Percentiles rank a stretch among this genome's conserved stretches.
Conservation (phyloP, 2,113 vertebrate species). For the Halichoeres trimaculatus region DNA sequence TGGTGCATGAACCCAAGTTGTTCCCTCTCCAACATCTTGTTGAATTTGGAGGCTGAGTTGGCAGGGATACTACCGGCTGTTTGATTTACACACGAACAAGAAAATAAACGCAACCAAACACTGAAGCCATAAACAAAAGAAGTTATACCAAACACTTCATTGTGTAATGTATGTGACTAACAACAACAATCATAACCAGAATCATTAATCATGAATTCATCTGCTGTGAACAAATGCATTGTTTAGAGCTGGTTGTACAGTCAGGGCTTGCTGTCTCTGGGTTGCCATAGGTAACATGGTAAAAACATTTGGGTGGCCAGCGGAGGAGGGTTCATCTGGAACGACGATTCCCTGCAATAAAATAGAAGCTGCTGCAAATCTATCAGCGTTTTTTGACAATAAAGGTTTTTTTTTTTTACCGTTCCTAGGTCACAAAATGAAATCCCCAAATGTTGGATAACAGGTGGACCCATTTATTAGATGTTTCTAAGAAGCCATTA, state of each 20-base stretch:
- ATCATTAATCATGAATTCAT: constrained; percentile 31
- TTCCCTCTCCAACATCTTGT: constrained; percentile 38
- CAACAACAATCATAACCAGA: constrained; percentile 37
- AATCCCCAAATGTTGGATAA: constrained; percentile 38
- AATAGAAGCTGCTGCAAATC: constrained; percentile 34
- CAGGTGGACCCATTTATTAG: constrained; percentile 31
- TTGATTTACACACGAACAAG: constrained; percentile 39
- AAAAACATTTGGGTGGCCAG: constrained; percentile 31
- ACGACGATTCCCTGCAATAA: background rate
- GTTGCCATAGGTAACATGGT: constrained; percentile 36
- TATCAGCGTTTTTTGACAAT: constrained; percentile 19
- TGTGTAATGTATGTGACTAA: constrained; percentile 37
- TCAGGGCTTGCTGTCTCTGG: constrained; percentile 36
- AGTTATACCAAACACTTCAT: constrained; percentile 39
- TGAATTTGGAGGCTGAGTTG: constrained; percentile 38
- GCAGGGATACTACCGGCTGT: constrained; percentile 26
- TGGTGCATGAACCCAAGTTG: constrained; percentile 10
- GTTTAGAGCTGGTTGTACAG: constrained; percentile 45
- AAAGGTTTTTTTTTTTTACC: constrained; percentile 4
- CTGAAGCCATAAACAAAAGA: constrained; percentile 56
- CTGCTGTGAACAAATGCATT: constrained; percentile 10
- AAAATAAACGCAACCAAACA: constrained; percentile 65
- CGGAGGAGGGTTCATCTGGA: constrained; percentile 1
- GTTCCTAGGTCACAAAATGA: constrained; percentile 23
- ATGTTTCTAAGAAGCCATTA: constrained; percentile 31